Percentiles rank a stretch among this genome's conserved stretches.
Conservation (phyloP, 2,888 invertebrate genomes). For the Brachycybe producta region DNA sequence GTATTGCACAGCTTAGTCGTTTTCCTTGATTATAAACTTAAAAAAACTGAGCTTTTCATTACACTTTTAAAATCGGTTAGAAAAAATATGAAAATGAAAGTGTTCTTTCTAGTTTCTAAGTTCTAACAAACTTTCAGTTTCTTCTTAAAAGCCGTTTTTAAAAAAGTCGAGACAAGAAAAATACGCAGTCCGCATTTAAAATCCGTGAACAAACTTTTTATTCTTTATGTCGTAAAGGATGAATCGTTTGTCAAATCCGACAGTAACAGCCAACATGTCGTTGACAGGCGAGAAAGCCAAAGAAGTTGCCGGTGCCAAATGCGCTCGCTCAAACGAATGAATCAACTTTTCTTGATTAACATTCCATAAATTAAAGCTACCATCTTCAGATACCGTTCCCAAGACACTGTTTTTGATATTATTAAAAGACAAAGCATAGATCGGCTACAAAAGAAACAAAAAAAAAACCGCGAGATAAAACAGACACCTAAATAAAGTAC, state of each 20-base stretch:
- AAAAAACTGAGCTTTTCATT: too few species aligned
- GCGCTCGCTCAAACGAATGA: conserved; percentile 29
- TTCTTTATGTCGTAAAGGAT: conserved; percentile 32
- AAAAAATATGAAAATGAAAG: too few species aligned
- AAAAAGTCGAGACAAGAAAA: too few species aligned
- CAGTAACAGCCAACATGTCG: conserved; percentile 33
- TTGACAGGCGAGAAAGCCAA: conserved; percentile 37
- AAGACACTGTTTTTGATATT: conserved; percentile 29
- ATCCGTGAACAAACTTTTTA: conserved; percentile 28
- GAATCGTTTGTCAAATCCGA: conserved; percentile 35
- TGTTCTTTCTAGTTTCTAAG: too few species aligned
- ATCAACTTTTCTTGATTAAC: conserved; percentile 28
- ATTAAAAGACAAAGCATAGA: conserved; percentile 31
- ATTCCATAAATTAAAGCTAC: conserved; percentile 34
- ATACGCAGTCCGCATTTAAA: too few species aligned
- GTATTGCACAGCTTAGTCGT: too few species aligned
- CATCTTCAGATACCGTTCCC: conserved; percentile 32
- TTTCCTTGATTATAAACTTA: too few species aligned
- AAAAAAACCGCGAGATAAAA: conserved; percentile 1
- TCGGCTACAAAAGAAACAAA: conserved; percentile 25
- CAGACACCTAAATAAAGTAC: too few species aligned
- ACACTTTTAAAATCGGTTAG: too few species aligned
- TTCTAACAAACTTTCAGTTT: too few species aligned
- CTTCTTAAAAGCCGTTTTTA: too few species aligned
- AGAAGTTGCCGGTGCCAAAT: conserved; percentile 33